These are phyloP conservation scores for Oconnorella tubifera DNA, from an alignment of 2,888 invertebrate genomes.

Conservation along the genomic window DNA sequence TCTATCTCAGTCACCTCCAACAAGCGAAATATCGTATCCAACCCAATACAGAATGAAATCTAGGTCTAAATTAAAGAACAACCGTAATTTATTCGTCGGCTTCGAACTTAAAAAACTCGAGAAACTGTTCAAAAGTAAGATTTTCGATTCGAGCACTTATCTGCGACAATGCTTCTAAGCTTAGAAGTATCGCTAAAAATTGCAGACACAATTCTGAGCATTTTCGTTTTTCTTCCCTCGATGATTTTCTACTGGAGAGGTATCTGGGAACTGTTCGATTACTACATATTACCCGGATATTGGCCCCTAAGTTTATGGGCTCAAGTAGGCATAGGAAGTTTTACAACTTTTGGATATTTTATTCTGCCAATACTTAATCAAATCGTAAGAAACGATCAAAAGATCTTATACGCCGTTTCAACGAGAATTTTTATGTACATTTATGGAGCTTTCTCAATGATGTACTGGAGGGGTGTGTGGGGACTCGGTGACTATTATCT, in stretches of 20 bases:
- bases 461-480: constrained; percentile 33
- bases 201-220: constrained; percentile 35
- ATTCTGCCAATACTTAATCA: constrained; percentile 17
- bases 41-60: no score
- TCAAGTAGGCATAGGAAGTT: constrained; percentile 8
- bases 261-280: constrained; percentile 28
- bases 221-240: constrained; percentile 25
- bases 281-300: constrained; percentile 16
- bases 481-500: constrained; percentile 26
- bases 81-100: no score
- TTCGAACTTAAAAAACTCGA: no score
- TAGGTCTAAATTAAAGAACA: no score
- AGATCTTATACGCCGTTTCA: background rate
- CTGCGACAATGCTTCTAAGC: no score
- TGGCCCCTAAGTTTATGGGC: no score
- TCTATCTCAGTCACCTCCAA: no score
- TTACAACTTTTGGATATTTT: constrained; percentile 21
- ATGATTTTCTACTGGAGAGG: constrained; percentile 33
- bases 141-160: no score
- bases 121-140: no score
- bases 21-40: no score
- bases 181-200: no score
- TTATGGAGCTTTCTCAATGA: constrained; percentile 23
- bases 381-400: background rate
- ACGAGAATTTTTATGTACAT: constrained; percentile 21